These are phyloP conservation scores for Thymelicus lineola DNA, from an alignment of 2,888 invertebrate genomes.

Conservation along the genomic window DNA sequence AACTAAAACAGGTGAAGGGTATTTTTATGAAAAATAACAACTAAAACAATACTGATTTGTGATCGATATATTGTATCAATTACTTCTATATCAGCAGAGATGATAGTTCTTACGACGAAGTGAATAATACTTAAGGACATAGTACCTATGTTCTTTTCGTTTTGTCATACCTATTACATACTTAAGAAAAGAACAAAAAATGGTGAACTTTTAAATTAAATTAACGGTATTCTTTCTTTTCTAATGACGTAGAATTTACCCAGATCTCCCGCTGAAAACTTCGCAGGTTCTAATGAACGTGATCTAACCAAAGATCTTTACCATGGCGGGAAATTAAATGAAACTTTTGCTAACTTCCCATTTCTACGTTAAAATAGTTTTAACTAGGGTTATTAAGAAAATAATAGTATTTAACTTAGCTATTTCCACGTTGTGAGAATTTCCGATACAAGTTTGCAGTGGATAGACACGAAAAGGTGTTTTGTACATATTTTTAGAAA, in stretches of 20 bases:
- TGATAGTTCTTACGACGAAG: too few species aligned
- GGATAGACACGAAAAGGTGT: slow-evolving; percentile 48
- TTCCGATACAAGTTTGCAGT: slow-evolving; percentile 41
- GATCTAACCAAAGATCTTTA: slow-evolving; percentile 29
- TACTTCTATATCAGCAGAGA: too few species aligned
- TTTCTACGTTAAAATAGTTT: slow-evolving; percentile 53
- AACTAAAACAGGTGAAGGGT: too few species aligned
- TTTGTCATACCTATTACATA: slow-evolving; percentile 8
- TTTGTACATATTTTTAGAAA: too few species aligned
- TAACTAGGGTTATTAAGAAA: slow-evolving; percentile 55
- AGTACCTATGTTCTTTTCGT: slow-evolving; percentile 1
- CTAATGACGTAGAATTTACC: slow-evolving; percentile 28
- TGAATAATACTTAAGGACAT: not conserved
- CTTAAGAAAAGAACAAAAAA: slow-evolving; percentile 14
- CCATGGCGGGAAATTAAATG: slow-evolving; percentile 44
- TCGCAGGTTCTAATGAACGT: slow-evolving; percentile 34
- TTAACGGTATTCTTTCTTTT: slow-evolving; percentile 34
- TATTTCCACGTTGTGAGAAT: slow-evolving; percentile 46
- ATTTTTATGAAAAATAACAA: too few species aligned
- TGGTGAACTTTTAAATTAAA: slow-evolving; percentile 29
- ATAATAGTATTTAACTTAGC: slow-evolving; percentile 56
- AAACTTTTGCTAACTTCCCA: slow-evolving; percentile 57
- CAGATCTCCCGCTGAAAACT: slow-evolving; percentile 31
- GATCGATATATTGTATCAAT: too few species aligned
- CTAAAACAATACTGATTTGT: too few species aligned